Base-by-base conservation (phyloP, 2,113 vertebrate species). In the Erythrocercus mccallii region DNA sequence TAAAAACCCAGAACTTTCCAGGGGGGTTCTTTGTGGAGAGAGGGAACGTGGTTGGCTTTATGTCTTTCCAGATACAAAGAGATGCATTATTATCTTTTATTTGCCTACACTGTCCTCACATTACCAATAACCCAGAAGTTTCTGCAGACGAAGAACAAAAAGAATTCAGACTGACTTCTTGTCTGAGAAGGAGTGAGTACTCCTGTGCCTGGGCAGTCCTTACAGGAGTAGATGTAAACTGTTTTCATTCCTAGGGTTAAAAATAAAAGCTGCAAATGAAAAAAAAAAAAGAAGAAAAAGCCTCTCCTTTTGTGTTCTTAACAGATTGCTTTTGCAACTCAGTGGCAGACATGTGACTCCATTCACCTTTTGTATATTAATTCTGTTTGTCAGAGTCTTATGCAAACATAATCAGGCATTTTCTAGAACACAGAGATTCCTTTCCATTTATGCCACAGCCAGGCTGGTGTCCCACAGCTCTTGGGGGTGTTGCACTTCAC, bases 21-120 rank as follows among this genome's bases (percentile, higher is more conserved):
- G 66, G 42, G 61, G 28, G 31, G 5, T 28, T 84, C 80, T 80
- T 74, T 88, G 44, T 81, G 44, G 30, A 11, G 15, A 79, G 64
- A 72, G 42, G 69, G 86, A 86, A 30, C 38, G 28, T 25, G 20
- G 65, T 50, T 83, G 42, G 35, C 61, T 9, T 81, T 80, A 7
- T 62, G 4, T 42, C 78, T 77, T 94, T 85, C 45, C 27, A 35
- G 57, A 85, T 77, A 89, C 27, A 89, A 81, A 95, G 66, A 82
- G 71, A 73, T 80, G 54, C 78, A 80, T 91, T 91, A 95, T 71
- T 89, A 61, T 35, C 50, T 92, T 94, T 88, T 92, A 35, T 91
- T 94, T 95, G 45, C 80, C 58, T n/a, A 5, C 0, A 0, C 60
- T 86, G 5, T n/a, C 31, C 28, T 90, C 50, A 33, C 51, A 25